A percentile compares a stretch with the other conserved stretches of the same genome.
Conservation (phyloP, 1,140 invertebrate genomes). For the Bombus confusus region DNA sequence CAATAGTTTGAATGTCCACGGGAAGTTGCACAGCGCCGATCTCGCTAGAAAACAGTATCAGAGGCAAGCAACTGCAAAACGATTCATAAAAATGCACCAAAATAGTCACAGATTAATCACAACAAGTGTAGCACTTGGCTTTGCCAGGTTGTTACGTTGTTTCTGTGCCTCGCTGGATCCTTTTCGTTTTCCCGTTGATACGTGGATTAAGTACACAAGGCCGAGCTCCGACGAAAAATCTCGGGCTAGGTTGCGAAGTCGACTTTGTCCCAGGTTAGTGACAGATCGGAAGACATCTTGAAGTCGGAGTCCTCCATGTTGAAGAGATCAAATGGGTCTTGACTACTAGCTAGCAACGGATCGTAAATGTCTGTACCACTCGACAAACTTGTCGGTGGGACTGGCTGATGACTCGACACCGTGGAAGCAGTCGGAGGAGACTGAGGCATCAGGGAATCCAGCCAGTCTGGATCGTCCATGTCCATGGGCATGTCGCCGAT, state of each 20-base stretch:
- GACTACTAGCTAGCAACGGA: constrained; percentile 85
- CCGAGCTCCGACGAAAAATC: constrained; percentile 50
- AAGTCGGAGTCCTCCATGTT: constrained; percentile 88
- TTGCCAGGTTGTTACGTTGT: not conserved
- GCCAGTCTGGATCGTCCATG: constrained; percentile 89
- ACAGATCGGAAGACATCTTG: constrained; percentile 84
- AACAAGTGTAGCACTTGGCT: constrained; percentile 18
- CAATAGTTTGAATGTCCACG: constrained; percentile 20
- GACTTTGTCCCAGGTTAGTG: constrained; percentile 84
- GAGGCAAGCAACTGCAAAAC: constrained; percentile 43
- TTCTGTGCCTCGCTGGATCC: not conserved
- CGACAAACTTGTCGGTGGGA: constrained; percentile 73
- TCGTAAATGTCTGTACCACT: constrained; percentile 83
- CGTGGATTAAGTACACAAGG: constrained; percentile 74
- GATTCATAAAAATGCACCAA: constrained; percentile 54
- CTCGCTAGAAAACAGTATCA: not conserved
- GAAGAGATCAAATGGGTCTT: constrained; percentile 88
- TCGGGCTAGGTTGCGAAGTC: constrained; percentile 85
- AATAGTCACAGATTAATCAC: constrained; percentile 28
- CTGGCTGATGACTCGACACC: constrained; percentile 60
- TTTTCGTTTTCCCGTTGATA: constrained; percentile 34
- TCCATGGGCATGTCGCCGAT: constrained; percentile 85
- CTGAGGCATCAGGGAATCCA: constrained; percentile 86
- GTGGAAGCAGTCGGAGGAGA: constrained; percentile 70
- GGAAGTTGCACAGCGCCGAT: not conserved